Evolutionary conservation across 1,140 invertebrate genomes (phyloP).

Genomic region (Camponotus pennsylvanicus): DNA sequence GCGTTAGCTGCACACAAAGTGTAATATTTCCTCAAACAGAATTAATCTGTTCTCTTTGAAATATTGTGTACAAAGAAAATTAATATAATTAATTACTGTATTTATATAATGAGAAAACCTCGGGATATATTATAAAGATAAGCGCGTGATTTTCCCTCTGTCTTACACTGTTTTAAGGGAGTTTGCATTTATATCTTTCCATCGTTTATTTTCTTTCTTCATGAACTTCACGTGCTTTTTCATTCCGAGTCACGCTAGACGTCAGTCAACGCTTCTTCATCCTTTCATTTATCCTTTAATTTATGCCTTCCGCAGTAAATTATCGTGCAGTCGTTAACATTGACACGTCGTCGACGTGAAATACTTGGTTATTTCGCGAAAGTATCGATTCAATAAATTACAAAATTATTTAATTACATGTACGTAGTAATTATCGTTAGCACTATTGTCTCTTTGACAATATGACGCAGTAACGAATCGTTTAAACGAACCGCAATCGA

Average conservation of each 20-base stretch:
- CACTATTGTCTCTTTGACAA: conserved; percentile 3
- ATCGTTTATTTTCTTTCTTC: conserved; percentile 4
- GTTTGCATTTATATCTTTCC: neutral
- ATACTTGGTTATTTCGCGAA: conserved; percentile 6
- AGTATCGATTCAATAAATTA: neutral
- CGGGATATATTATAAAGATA: neutral
- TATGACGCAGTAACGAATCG: neutral
- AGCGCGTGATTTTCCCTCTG: neutral
- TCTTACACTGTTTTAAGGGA: neutral
- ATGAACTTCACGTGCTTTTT: neutral
- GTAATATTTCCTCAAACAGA: conserved; percentile 14
- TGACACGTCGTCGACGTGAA: neutral
- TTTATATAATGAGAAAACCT: neutral
- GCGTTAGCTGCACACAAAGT: neutral
- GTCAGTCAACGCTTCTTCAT: conserved; percentile 30
- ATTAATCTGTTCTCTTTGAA: conserved; percentile 25
- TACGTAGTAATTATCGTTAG: neutral
- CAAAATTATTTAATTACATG: neutral
- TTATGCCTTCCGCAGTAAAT: neutral
- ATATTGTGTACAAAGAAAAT: neutral
- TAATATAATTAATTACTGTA: conserved; percentile 6
- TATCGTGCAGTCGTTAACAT: neutral
- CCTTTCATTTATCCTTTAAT: conserved; percentile 32
- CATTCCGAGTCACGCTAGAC: conserved; percentile 10
- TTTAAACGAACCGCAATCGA: conserved; percentile 22